phyloP scores from a whole-genome alignment of 2,888 invertebrate species.

The Leucophenga montana region DNA sequence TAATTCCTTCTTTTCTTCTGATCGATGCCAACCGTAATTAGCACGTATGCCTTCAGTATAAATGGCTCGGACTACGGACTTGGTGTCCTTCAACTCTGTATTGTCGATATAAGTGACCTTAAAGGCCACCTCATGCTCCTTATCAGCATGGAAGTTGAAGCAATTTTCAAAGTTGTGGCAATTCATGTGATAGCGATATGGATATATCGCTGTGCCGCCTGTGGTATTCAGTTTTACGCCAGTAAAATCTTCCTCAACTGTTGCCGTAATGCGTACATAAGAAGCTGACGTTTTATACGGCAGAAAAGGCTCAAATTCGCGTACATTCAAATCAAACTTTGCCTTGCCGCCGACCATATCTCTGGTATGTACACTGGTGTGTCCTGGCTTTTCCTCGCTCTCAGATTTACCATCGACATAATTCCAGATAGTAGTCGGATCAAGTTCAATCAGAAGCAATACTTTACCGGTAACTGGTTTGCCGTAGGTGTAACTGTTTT shows the following conservation, averaged over 20 bases:
- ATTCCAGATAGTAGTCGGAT: slow-evolving; percentile 68
- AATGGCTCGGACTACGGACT: slow-evolving; percentile 75
- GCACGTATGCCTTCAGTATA: slow-evolving; percentile 55
- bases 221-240: slow-evolving; percentile 86
- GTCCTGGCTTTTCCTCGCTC: slow-evolving; percentile 45
- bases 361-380: slow-evolving; percentile 51
- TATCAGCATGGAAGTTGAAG: slow-evolving; percentile 90
- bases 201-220: slow-evolving; percentile 82
- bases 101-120: slow-evolving; percentile 83
- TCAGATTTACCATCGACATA: slow-evolving; percentile 34
- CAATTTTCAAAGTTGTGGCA: slow-evolving; percentile 81
- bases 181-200: slow-evolving; percentile 83
- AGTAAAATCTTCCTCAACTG: slow-evolving; percentile 92
- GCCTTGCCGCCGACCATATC: slow-evolving; percentile 69
- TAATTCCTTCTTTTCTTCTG: slow-evolving; percentile 41
- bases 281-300: slow-evolving; percentile 44
- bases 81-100: slow-evolving; percentile 77
- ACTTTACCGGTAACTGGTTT: slow-evolving; percentile 90
- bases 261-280: slow-evolving; percentile 80
- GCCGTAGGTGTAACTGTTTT: slow-evolving; percentile 79
- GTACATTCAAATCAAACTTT: slow-evolving; percentile 63
- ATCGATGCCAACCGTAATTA: slow-evolving; percentile 40
- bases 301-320: slow-evolving; percentile 56
- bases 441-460: slow-evolving; percentile 84
- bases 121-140: slow-evolving; percentile 87